Evolutionary conservation across 2,113 vertebrate species (phyloP), one percentile per base, ranked within the genome.

Genomic region (Paratilapia polleni): DNA sequence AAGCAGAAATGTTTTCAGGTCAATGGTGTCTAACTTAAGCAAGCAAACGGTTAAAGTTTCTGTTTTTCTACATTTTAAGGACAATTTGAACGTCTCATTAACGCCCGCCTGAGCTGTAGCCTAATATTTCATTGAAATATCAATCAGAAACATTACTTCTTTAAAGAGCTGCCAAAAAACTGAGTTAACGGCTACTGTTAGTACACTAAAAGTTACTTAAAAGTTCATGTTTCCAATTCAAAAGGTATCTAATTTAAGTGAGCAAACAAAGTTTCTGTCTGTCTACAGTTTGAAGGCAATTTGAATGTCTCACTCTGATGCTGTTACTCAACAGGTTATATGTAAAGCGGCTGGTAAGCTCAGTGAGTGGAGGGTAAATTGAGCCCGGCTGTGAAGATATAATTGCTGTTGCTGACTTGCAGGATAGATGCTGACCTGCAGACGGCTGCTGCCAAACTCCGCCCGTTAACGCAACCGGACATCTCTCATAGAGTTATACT

Each of bases 381-480:
- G 91, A 92, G 89, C 82, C 74, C 26, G 62, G 52, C 70, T 28
- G 22, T 56, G 54, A 66, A 43, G 66, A 52, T 88, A 75, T 82
- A 78, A 62, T 5, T 19, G 77, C 73, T 82, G 74, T n/a, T 91
- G 91, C 92, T 94, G 92, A 94, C 86, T 62, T 54, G 87, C 77
- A 91, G 74, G 82, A 91, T 85, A 89, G 83, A 89, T 91, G 89
- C 89, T 91, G 88, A 90, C 91, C 79, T 62, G 60, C 11, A 84
- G 74, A 80, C 4, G 15, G 10, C 43, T 61, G 76, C 82, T 81
- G 87, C 87, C 88, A 91, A 89, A 82, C 89, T 57, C 92, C 87
- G 56, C 91, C 89, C 19, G 22, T 73, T 57, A 76, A 78, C 56
- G 19, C 74, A 83, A 19, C 57, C 17, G 43, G 28, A 61, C 85